These are phyloP conservation scores for Cyrtonyx montezumae DNA, from an alignment of 2,113 vertebrate species.

Conservation along the genomic window DNA sequence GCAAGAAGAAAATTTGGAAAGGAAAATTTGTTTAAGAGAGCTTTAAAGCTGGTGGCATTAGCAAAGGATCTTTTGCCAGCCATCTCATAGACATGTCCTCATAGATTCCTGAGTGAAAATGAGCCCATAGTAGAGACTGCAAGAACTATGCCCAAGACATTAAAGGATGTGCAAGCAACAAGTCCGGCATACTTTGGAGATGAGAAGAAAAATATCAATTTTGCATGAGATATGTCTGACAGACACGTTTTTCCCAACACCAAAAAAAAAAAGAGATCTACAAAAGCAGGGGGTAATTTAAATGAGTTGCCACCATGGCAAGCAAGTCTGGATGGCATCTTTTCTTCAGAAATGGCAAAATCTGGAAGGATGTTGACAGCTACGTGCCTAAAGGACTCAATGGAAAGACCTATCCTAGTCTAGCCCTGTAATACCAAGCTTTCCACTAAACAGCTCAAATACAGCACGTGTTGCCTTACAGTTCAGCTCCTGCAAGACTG, in stretches of 20 bases:
- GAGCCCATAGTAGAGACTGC: background rate
- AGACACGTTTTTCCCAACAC: background rate
- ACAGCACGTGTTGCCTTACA: background rate
- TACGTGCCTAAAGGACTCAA: accelerated
- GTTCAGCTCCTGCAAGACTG: background rate
- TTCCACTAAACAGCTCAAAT: background rate
- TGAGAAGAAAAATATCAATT: background rate
- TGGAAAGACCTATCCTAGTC: background rate
- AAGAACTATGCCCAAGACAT: background rate
- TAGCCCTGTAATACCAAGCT: background rate
- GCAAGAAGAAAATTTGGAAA: background rate
- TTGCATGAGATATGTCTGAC: background rate
- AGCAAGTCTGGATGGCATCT: background rate
- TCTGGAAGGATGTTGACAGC: background rate
- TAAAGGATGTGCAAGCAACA: background rate
- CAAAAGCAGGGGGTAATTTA: background rate
- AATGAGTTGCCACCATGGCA: background rate
- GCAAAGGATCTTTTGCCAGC: background rate
- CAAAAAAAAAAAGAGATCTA: background rate
- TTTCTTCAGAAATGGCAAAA: background rate
- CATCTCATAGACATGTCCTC: background rate
- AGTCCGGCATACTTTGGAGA: background rate
- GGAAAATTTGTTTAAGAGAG: background rate
- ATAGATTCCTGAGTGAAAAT: background rate
- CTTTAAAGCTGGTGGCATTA: background rate